A percentile compares a stretch with the other conserved stretches of the same genome.
Conservation (phyloP, 2,113 vertebrate genomes). For the Hyperopisus bebe region DNA sequence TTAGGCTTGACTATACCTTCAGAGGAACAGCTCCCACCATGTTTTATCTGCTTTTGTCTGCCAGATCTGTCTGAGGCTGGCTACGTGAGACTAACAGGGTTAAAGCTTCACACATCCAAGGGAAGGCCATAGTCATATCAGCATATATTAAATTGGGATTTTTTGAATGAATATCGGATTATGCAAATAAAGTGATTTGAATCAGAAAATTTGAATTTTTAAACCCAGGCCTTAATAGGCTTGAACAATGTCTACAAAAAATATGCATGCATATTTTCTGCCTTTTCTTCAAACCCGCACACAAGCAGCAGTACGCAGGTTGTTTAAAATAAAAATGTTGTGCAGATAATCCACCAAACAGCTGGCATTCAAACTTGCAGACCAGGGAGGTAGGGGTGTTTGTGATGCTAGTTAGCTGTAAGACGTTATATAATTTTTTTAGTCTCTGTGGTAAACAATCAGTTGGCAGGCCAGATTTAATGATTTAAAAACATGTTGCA, state of each 20-base stretch:
- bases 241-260: neutral
- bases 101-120: neutral
- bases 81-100: neutral
- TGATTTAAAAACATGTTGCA: neutral
- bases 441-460: neutral
- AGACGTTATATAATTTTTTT: neutral
- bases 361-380: neutral
- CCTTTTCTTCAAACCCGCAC: neutral
- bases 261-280: neutral
- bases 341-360: neutral
- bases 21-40: neutral
- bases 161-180: neutral
- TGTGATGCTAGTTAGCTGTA: neutral
- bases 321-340: neutral
- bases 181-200: neutral
- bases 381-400: neutral
- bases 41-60: neutral
- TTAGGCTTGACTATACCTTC: neutral
- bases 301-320: neutral
- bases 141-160: neutral
- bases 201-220: neutral
- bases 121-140: neutral
- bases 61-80: neutral
- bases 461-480: neutral
- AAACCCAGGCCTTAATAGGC: neutral